Evolutionary conservation across 2,888 invertebrate genomes (phyloP).

Genomic region (Leptopilina myrica): DNA sequence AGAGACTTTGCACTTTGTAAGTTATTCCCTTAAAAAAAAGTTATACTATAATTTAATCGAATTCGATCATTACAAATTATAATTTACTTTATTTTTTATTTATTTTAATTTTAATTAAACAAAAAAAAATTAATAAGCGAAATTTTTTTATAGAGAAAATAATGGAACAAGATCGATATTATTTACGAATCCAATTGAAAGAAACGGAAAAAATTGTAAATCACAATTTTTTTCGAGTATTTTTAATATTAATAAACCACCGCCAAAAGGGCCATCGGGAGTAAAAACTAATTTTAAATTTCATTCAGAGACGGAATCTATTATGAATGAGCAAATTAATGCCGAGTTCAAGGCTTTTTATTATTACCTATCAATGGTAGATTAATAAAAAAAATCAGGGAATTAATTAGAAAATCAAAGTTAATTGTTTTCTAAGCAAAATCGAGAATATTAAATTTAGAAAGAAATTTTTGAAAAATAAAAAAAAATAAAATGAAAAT

Average conservation of each 20-base stretch:
- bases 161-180: background rate
- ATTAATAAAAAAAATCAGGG: constrained; percentile 43
- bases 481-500: no score
- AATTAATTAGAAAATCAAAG: constrained; percentile 10
- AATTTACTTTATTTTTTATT: no score
- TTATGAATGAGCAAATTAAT: constrained; percentile 79
- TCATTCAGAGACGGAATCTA: constrained; percentile 77
- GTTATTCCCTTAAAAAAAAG: background rate
- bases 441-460: background rate
- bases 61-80: no score
- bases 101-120: background rate
- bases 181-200: background rate
- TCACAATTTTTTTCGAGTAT: background rate
- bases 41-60: no score
- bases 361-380: constrained; percentile 81
- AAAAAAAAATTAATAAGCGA: background rate
- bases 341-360: constrained; percentile 81
- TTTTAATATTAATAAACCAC: background rate
- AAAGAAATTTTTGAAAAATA: background rate
- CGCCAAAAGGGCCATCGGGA: constrained; percentile 63
- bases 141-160: background rate
- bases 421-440: background rate
- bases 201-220: background rate
- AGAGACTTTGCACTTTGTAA: background rate
- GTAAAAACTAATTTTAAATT: constrained; percentile 66